These are phyloP conservation scores for Gasterosteus nipponicus DNA, from an alignment of 2,113 vertebrate species.

Conservation along the genomic window DNA sequence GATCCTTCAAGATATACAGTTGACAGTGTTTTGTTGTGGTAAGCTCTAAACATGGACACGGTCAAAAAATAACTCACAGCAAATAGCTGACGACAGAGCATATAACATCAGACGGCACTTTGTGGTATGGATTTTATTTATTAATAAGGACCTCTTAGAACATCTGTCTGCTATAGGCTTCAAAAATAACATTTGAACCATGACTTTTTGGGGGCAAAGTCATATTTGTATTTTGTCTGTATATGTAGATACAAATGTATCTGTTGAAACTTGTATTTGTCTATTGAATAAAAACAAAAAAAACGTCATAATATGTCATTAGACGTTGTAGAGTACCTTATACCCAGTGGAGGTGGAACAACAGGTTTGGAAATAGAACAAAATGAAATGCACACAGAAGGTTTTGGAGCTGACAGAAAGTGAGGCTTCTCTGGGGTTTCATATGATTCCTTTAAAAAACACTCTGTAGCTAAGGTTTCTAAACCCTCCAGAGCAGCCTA, in stretches of 20 bases:
- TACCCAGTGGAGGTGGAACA: neutral
- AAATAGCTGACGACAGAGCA: constrained; percentile 19
- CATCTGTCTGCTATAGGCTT: neutral
- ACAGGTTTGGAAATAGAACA: constrained; percentile 7
- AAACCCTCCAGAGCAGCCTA: constrained; percentile 21
- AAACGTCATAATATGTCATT: neutral
- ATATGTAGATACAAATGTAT: neutral
- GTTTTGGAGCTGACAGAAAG: constrained; percentile 13
- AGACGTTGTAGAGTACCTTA: neutral
- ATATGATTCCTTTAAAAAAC: constrained; percentile 34
- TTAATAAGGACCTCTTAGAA: constrained; percentile 15
- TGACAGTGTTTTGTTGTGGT: neutral
- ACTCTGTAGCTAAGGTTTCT: constrained; percentile 23
- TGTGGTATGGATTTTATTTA: neutral
- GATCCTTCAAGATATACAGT: constrained; percentile 41
- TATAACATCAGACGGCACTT: constrained; percentile 18
- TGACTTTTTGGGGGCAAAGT: neutral
- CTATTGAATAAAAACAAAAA: neutral
- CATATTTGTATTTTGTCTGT: neutral
- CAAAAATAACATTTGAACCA: constrained; percentile 5
- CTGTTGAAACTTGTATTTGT: neutral
- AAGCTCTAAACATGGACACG: constrained; percentile 12
- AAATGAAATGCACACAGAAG: constrained; percentile 19
- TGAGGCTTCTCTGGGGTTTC: constrained; percentile 40
- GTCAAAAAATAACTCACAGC: constrained; percentile 4